phyloP scores from a whole-genome alignment of 92 coral and sea anemone species.

The Siderastrea radians region DNA sequence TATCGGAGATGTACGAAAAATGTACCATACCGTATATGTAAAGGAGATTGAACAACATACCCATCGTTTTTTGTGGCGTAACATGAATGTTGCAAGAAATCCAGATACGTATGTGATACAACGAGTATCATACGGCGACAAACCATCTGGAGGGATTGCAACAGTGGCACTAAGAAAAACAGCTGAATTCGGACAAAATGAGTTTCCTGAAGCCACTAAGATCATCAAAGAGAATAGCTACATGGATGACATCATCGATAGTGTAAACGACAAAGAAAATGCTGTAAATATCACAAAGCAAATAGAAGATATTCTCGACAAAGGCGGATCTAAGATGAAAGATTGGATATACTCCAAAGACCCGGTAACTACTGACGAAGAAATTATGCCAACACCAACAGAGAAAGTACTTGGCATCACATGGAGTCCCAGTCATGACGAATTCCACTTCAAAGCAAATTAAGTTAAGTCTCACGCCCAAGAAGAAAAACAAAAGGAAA shows the following conservation, averaged over 20 bases:
- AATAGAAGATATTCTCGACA: slow-evolving; percentile 35
- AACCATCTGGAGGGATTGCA: neutral
- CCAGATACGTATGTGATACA: slow-evolving; percentile 62
- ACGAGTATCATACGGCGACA: slow-evolving; percentile 61
- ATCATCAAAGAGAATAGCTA: slow-evolving; percentile 46
- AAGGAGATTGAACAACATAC: neutral
- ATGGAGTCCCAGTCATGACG: neutral
- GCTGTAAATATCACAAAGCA: slow-evolving; percentile 34
- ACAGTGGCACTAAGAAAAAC: slow-evolving; percentile 16
- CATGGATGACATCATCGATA: slow-evolving; percentile 59
- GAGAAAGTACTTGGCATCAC: neutral
- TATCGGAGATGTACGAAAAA: slow-evolving; percentile 58
- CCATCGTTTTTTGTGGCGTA: no score
- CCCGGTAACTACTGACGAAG: neutral
- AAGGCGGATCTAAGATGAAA: slow-evolving; percentile 66
- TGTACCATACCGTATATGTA: slow-evolving; percentile 62
- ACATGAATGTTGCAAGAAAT: slow-evolving; percentile 25
- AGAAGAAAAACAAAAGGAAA: no score
- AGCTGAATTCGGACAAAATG: slow-evolving; percentile 30
- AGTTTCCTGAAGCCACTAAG: slow-evolving; percentile 29
- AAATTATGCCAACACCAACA: neutral
- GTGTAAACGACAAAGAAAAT: slow-evolving; percentile 21
- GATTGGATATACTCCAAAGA: slow-evolving; percentile 31
- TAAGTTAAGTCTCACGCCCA: slow-evolving; percentile 26
- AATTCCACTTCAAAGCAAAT: slow-evolving; percentile 3